Evolutionary conservation across 2,888 invertebrate species (phyloP), one percentile per base, ranked within the genome.

Genomic region (Agrochola lychnidis): DNA sequence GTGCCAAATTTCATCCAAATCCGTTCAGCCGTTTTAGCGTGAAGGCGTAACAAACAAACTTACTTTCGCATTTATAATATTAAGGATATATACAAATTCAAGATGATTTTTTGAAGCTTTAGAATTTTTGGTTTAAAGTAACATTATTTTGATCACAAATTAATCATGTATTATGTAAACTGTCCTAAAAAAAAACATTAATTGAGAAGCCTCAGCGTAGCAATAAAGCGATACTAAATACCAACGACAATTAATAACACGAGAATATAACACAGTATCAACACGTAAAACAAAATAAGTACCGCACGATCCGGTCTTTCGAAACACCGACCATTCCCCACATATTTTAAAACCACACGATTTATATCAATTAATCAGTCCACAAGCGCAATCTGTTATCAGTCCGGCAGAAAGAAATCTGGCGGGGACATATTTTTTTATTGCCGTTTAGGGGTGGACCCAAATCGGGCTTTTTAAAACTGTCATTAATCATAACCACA

Each of bases 401-500:
- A 87, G 79, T 72, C 70, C 84, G 69, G 75, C 62, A 82, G 84
- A 88, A 85, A 89, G 85, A 90, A 89, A 86, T 86, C 88, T 89
- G 89, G 71, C 70, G 76, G 67, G 81, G 89, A 86, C 90, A 88
- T 85, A 82, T 86, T 88, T 89, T 86, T 90, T 90, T 89, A 90
- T 90, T 89, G 85, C 88, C 86, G 70, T 87, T 84, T 87, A 86
- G 71, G 87, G 88, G 87, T 80, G 85, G 78, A 66, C 74, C 86
- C 79, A 77, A 84, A 89, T 89, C 82, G 78, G 84, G 87, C 77
- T 84, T 92, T 92, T 92, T 91, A 92, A 92, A 92, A 92, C 89
- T 90, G 87, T 88, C 91, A 92, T 92, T 92, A 92, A 92, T 92
- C 92, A 92, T 86, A 89, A 72, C 83, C 82, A 91, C 88, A 91